Evolutionary conservation across 1,140 invertebrate species (phyloP).

Genomic region (Caerostris darwini): DNA sequence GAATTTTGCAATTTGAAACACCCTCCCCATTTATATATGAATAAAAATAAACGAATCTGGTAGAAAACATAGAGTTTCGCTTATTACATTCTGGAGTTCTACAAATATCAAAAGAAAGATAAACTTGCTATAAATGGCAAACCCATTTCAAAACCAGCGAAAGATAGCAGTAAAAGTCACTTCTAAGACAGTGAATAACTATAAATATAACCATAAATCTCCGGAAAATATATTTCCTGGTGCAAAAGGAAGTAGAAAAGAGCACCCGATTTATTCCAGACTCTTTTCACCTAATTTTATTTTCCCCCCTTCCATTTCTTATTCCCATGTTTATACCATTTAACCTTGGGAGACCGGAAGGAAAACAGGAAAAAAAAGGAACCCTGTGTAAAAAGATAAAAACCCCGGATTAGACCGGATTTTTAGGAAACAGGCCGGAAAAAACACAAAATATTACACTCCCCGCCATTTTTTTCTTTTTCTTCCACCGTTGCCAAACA

Average conservation of each 20-base stretch:
- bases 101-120: too few relatives aligned
- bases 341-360: not conserved
- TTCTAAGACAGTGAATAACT: not conserved
- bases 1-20: too few relatives aligned
- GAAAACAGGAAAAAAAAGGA: slow-evolving; percentile 35
- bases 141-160: too few relatives aligned
- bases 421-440: slow-evolving; percentile 26
- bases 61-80: too few relatives aligned
- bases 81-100: too few relatives aligned
- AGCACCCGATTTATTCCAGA: not conserved
- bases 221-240: not conserved
- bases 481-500: too few relatives aligned
- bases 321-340: slow-evolving; percentile 13
- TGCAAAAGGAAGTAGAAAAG: not conserved
- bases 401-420: not conserved
- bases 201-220: not conserved
- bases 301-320: not conserved
- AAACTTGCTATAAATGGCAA: too few relatives aligned
- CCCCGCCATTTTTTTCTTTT: not conserved
- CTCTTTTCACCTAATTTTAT: slow-evolving; percentile 22
- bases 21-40: too few relatives aligned
- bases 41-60: too few relatives aligned
- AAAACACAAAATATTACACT: not conserved
- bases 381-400: slow-evolving; percentile 16
- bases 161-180: not conserved